Evolutionary conservation across 2,113 vertebrate species (phyloP), one percentile per base, ranked within the genome.

Genomic region (Coracopsis vasa): DNA sequence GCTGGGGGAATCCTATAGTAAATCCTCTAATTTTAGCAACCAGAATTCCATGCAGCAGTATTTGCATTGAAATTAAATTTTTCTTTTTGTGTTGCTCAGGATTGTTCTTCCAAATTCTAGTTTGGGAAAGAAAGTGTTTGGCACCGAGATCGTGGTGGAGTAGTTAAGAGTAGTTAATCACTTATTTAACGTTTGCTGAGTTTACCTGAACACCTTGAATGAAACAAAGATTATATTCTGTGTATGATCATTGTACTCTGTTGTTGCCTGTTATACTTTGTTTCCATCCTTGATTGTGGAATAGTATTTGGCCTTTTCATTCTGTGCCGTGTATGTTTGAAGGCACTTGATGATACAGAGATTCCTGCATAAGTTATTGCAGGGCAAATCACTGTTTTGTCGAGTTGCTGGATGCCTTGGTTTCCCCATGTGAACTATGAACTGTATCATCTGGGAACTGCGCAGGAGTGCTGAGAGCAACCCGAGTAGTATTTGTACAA

Each of bases 41-140:
- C 37, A 67, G 82, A 95, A 86, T 92, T 96, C 86, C 80, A 11
- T 92, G 80, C 29, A 94, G 88, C 91, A 62, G 0, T 81, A 95
- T 92, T 96, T 97, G 92, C 90, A 83, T 51, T 90, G 71, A 78
- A 95, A 77, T 92, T 13, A 4, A 33, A 21, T 94, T 89, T 92
- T 33, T 88, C 37, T 58, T 67, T 77, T 56, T 70, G n/a, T 75
- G 45, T 35, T 75, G 37, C 53, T 48, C 45, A 69, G 2, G 31
- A 67, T 86, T 89, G 45, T 91, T 85, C 54, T 94, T 90, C 80
- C 39, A 84, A 71, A 54, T 45, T 82, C 72, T 81, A 7, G 83
- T 95, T 92, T 33, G 72, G 69, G 44, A 50, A 85, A 73, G 51
- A 48, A 77, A 35, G 58, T 17, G 54, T 84, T 86, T 80, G 88